Evolutionary conservation across 2,888 invertebrate genomes (phyloP), one percentile per base, ranked within the genome.

Genomic region (Rotaria macrura): DNA sequence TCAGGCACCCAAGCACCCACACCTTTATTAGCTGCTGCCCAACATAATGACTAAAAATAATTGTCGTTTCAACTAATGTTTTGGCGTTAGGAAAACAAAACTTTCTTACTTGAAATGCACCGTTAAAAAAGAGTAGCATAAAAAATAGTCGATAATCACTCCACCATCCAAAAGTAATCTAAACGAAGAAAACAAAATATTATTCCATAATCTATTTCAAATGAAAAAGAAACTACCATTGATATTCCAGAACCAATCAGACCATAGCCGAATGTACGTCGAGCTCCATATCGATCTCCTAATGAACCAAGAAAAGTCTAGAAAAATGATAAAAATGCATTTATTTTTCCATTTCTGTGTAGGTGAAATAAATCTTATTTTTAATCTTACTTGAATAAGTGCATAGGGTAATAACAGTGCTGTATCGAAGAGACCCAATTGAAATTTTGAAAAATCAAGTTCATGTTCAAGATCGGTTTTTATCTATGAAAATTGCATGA

Each of bases 321-420:
- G 20, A 90, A 89, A 79, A 57, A 54, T 85, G 57, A 72, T 84
- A 84, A n/a, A 25, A 55, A 34, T 29, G 14, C 25, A 72, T 29
- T 29, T 34, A 90, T 7, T 54, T 47, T n/a, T n/a, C n/a, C n/a
- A n/a, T n/a, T n/a, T n/a, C n/a, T n/a, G n/a, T n/a, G n/a, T n/a
- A n/a, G n/a, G n/a, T n/a, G n/a, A n/a, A n/a, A n/a, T n/a, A n/a
- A n/a, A n/a, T n/a, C n/a, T n/a, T n/a, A n/a, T n/a, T n/a, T n/a
- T n/a, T n/a, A n/a, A n/a, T n/a, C n/a, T 84, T 87, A 90, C 90
- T 89, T 90, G 90, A 88, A 90, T 89, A 10, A 90, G 84, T 84
- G 92, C 91, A 88, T 92, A 92, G 0, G 92, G 92, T 49, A 92
- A 88, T 47, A 92, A 88, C 38, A 92, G 88, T 25, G 91, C 91